Base-by-base conservation (phyloP, 2,888 invertebrate genomes). In the Uropetala carovei region DNA sequence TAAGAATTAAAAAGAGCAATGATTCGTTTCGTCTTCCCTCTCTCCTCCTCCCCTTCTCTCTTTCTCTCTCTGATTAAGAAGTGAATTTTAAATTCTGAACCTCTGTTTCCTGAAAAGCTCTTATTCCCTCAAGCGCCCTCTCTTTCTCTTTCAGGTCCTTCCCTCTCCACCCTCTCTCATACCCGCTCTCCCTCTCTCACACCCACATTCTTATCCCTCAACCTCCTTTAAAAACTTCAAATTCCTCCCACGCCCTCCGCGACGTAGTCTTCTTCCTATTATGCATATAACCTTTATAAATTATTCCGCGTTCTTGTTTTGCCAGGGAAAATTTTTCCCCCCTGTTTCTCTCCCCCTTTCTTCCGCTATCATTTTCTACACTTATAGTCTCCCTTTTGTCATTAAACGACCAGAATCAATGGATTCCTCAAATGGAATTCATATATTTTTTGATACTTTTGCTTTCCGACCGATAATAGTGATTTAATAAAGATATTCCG, bases 1-100 rank as follows among this genome's bases (percentile, higher is more conserved):
- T 13, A 68, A 68, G 89, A 89, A 89, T 89, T 89, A 89, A 89
- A 89, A 89, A 89, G 64, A 89, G 68, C 68, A 89, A 60, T 89
- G 64, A 89, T 64, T 89, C 68, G 83, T 83, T 83, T 83, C 57
- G 56, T 57, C 83, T 57, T 83, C 57, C 83, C 56, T 83, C 56
- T 43, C 27, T 30, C 43, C 60, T 18, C 59, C 58, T 30, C 5
- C 43, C 30, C 43, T 9, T 43, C 64, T 64, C 30, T 4, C 43
- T 43, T n/a, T 43, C 27, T 18, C 68, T 43, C 13, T 57, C 27
- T 59, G 86, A 60, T 86, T 60, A 59, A 60, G 89, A 60, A 60
- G 89, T 89, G 89, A 89, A 89, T 89, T 89, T 89, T 68, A 89
- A 89, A 68, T 89, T 89, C 89, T 30, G 16, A 60, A 5, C 60